Conservation (phyloP, 2,797 vertebrate species). For the Eulemur coronatus region DNA sequence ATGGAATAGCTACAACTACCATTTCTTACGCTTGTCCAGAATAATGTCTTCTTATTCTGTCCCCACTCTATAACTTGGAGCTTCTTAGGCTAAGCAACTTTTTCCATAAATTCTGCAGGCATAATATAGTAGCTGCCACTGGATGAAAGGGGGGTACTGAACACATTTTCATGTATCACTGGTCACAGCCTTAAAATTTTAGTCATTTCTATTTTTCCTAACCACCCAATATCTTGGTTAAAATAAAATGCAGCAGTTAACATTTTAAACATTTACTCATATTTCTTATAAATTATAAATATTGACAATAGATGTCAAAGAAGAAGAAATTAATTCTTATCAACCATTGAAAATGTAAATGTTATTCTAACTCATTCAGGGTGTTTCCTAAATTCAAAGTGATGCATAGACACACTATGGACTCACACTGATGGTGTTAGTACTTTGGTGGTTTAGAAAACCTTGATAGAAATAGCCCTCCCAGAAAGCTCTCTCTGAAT, state of each 20-base stretch:
- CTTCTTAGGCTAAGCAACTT: background rate
- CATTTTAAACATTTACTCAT: background rate
- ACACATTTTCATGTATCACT: background rate
- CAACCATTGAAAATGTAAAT: background rate
- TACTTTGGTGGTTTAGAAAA: background rate
- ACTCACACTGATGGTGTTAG: background rate
- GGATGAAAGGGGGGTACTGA: background rate
- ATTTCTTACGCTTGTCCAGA: background rate
- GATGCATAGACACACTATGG: background rate
- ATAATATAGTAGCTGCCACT: background rate
- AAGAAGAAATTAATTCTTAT: background rate
- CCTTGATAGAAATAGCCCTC: background rate
- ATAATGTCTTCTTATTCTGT: background rate
- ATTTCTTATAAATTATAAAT: background rate
- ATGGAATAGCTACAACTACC: background rate
- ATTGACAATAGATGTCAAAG: background rate
- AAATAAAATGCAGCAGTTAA: background rate
- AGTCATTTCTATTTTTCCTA: background rate
- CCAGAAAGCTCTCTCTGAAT: background rate
- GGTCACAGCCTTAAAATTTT: background rate
- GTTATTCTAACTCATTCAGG: background rate
- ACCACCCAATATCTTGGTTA: background rate
- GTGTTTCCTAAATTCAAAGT: background rate
- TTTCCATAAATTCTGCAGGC: background rate
- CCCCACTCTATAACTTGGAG: background rate